Evolutionary conservation across 1,140 invertebrate species (phyloP).

Genomic region (Papilio dardanus): DNA sequence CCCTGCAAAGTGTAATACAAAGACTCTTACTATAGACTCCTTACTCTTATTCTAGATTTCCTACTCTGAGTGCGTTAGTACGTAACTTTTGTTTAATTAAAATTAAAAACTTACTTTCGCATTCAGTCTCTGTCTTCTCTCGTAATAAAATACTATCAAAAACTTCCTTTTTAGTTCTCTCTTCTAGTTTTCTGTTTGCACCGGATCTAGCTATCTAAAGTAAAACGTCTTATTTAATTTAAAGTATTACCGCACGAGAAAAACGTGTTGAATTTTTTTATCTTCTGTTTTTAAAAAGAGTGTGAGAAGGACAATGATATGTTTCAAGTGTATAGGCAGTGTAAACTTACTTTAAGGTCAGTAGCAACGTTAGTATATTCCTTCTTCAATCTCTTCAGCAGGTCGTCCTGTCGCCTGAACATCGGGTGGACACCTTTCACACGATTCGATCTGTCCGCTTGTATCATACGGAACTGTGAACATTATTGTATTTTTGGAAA

Average conservation of each 20-base stretch:
- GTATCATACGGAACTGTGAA: constrained; percentile 64
- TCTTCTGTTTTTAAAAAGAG: neutral
- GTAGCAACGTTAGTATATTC: constrained; percentile 63
- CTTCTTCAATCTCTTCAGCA: constrained; percentile 59
- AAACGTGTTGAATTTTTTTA: neutral
- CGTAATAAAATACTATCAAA: constrained; percentile 53
- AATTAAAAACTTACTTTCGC: constrained; percentile 54
- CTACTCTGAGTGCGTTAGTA: too few species aligned
- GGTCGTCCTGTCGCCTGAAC: constrained; percentile 60
- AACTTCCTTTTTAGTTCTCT: constrained; percentile 59
- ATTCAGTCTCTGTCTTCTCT: constrained; percentile 49
- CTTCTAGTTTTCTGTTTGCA: constrained; percentile 66
- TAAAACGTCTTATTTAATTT: neutral
- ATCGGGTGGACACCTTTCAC: constrained; percentile 67
- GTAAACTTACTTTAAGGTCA: constrained; percentile 60
- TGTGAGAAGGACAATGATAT: neutral
- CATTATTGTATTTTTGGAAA: constrained; percentile 1
- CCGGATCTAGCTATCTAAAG: constrained; percentile 69
- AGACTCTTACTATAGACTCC: too few species aligned
- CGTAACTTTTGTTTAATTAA: neutral
- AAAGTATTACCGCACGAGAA: neutral
- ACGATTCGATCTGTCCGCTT: constrained; percentile 58
- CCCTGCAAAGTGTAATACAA: too few species aligned
- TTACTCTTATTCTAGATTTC: too few species aligned
- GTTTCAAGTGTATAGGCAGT: neutral